Percentiles rank a stretch among this genome's conserved stretches.
Conservation (phyloP, 1,140 invertebrate genomes). For the Papilio polyxenes region DNA sequence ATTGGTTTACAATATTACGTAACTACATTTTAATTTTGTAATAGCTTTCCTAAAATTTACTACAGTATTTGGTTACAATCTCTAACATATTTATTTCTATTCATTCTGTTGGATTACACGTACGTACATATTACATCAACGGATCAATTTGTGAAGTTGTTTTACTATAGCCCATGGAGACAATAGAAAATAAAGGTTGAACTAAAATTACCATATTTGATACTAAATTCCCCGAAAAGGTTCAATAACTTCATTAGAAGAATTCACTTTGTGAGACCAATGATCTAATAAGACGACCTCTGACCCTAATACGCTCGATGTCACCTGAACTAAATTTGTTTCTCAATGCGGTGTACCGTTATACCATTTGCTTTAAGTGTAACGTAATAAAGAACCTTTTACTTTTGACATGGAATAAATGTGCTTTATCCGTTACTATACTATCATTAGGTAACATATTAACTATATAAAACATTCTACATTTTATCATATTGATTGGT, state of each 20-base stretch:
- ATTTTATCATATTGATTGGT: not conserved
- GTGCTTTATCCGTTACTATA: slow-evolving; percentile 3
- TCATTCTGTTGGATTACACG: too few species aligned
- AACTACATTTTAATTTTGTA: too few species aligned
- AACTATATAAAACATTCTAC: not conserved
- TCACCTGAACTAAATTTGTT: slow-evolving; percentile 59
- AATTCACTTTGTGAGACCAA: slow-evolving; percentile 51
- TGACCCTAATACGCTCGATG: slow-evolving; percentile 49
- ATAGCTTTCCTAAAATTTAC: too few species aligned
- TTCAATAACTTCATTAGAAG: slow-evolving; percentile 58
- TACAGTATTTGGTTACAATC: too few species aligned
- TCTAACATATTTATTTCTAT: too few species aligned
- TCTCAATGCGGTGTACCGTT: slow-evolving; percentile 43
- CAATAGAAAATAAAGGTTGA: not conserved
- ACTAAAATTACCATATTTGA: not conserved
- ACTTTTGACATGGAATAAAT: slow-evolving; percentile 15
- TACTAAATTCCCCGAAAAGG: slow-evolving; percentile 44
- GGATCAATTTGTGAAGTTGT: not conserved
- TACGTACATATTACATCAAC: not conserved
- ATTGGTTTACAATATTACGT: too few species aligned
- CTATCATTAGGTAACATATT: not conserved
- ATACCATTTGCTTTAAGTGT: slow-evolving; percentile 41
- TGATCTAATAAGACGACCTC: slow-evolving; percentile 51
- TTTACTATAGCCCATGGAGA: not conserved
- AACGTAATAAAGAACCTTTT: slow-evolving; percentile 39